A percentile compares a stretch with the other conserved stretches of the same genome.
Evolutionary conservation across 2,888 invertebrate species (phyloP).

Genomic region (Cryptocheilus praepositus): DNA sequence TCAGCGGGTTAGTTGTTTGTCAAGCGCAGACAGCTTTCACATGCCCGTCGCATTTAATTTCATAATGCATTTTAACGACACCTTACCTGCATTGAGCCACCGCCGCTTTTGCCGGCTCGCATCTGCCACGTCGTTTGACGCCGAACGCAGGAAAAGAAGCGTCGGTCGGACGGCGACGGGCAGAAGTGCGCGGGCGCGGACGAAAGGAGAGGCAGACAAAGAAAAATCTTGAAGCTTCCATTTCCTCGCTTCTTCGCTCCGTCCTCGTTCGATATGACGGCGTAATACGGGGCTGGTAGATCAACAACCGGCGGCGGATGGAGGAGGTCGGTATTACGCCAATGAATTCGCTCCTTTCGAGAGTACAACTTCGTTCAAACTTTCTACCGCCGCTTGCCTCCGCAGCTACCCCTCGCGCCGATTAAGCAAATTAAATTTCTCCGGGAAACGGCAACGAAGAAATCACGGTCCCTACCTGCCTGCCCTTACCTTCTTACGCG

Average conservation of each 20-base stretch:
- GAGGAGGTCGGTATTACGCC: constrained; percentile 56
- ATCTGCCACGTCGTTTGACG: constrained; percentile 7
- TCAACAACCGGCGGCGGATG: constrained; percentile 39
- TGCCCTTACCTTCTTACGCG: neutral
- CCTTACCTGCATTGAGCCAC: constrained; percentile 32
- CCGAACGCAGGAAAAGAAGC: neutral
- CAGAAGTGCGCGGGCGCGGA: neutral
- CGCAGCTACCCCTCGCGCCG: constrained; percentile 48
- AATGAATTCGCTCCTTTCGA: constrained; percentile 64
- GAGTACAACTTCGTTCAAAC: constrained; percentile 63
- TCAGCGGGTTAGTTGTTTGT: constrained; percentile 40
- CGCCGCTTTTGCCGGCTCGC: neutral
- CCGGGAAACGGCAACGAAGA: constrained; percentile 62
- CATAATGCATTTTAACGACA: constrained; percentile 51
- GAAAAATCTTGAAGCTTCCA: constrained; percentile 19
- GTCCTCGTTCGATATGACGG: constrained; percentile 24
- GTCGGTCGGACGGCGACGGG: neutral
- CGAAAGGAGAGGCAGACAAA: neutral
- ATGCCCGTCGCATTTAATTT: constrained; percentile 49
- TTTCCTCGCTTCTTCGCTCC: constrained; percentile 4
- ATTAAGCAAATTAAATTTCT: constrained; percentile 72
- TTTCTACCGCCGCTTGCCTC: constrained; percentile 36
- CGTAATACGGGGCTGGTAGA: constrained; percentile 36
- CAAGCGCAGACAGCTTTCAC: constrained; percentile 53
- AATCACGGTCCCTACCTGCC: constrained; percentile 54